Evolutionary conservation across 2,888 invertebrate species (phyloP), one percentile per base, ranked within the genome.

Genomic region (Polyploca ridens): DNA sequence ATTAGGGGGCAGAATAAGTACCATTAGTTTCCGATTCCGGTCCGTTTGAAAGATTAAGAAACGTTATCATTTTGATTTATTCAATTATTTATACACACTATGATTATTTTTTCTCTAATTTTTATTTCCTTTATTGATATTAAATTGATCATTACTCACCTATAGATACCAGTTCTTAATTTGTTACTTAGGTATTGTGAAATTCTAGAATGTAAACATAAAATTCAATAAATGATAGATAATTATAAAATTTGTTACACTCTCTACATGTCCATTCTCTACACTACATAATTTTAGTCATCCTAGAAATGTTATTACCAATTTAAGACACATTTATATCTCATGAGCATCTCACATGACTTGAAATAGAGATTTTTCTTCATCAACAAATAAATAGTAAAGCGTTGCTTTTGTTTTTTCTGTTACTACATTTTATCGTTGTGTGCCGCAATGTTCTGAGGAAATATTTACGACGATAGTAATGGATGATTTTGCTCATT

Each of bases 391-490:
- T 46, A 54, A n/a, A 46, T 46, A 54, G n/a, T 33, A 33, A 54
- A 38, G 63, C 38, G 16, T 38, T 16, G n/a, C 46, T 57, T 64
- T 64, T 64, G 64, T 69, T 65, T 65, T 66, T 69, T 65, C 63
- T 66, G 64, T 76, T 74, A 66, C 74, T 67, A 74, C 75, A 75
- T 35, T 35, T 66, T 66, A 67, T 68, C 64, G 44, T 46, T 60
- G 63, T 60, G 61, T 66, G 65, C 68, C 66, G 67, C 68, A 69
- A 67, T 66, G 73, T 66, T 59, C 70, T 77, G 82, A 78, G 81
- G 86, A 87, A 83, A 85, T 83, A 85, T 90, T 88, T 87, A 88
- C 80, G 79, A 74, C 80, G 71, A 65, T 72, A 80, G 76, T 82
- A 86, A 85, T 80, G 73, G 80, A 85, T 82, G 82, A 84, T 84